Percentiles rank a stretch among this genome's conserved stretches.
Evolutionary conservation across 1,140 invertebrate species (phyloP).

Genomic region (Drosophila murphyi): DNA sequence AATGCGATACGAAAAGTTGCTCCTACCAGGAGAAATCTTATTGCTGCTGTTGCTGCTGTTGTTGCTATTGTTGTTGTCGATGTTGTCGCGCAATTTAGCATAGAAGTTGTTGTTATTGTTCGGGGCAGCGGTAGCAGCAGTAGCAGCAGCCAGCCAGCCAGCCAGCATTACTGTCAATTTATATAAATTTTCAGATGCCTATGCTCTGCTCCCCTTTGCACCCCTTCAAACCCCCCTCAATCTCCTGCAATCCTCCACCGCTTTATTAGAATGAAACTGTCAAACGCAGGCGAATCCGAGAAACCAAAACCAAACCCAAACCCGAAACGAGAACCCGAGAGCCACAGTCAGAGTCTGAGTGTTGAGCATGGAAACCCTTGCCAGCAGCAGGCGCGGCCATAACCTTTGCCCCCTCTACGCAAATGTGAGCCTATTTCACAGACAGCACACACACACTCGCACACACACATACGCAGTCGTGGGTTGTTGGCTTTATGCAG

Average conservation of each 20-base stretch:
- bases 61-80: slow-evolving; percentile 6
- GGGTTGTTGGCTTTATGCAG: slow-evolving; percentile 2
- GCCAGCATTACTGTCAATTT: slow-evolving; percentile 80
- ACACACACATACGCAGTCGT: slow-evolving; percentile 18
- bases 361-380: slow-evolving; percentile 46
- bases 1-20: slow-evolving; percentile 62
- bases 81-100: slow-evolving; percentile 68
- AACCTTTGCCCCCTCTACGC: slow-evolving; percentile 71
- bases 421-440: slow-evolving; percentile 76
- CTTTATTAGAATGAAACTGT: slow-evolving; percentile 49
- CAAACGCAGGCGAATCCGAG: slow-evolving; percentile 44
- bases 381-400: slow-evolving; percentile 58
- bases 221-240: neutral
- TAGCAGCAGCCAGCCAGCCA: slow-evolving; percentile 35
- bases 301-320: slow-evolving; percentile 7
- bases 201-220: neutral
- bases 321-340: neutral
- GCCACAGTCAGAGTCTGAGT: neutral
- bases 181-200: slow-evolving; percentile 71
- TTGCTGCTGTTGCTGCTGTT: neutral
- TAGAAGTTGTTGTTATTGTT: slow-evolving; percentile 52
- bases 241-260: neutral
- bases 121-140: slow-evolving; percentile 23
- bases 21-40: slow-evolving; percentile 8
- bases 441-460: slow-evolving; percentile 25